Evolutionary conservation across 2,888 invertebrate species (phyloP).

Genomic region (Microctonus hyperodae): DNA sequence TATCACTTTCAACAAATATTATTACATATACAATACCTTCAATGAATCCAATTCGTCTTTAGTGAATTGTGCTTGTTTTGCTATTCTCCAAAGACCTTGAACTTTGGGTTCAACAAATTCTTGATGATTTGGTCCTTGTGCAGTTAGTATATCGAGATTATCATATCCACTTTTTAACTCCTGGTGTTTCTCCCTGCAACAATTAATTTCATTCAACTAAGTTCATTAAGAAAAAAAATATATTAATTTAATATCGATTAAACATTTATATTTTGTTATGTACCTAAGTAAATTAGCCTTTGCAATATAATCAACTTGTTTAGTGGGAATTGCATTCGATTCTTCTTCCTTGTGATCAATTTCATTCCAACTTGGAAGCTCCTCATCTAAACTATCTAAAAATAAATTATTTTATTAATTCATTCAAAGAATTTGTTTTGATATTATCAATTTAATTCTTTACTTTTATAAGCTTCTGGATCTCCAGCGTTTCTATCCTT

Average conservation of each 20-base stretch:
- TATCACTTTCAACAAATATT: neutral
- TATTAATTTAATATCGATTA: too few species aligned
- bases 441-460: slow-evolving; percentile 45
- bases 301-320: slow-evolving; percentile 71
- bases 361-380: slow-evolving; percentile 76
- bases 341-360: slow-evolving; percentile 68
- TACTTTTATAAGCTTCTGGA: slow-evolving; percentile 73
- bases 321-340: slow-evolving; percentile 64
- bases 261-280: too few species aligned
- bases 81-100: slow-evolving; percentile 86
- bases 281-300: slow-evolving; percentile 73
- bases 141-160: slow-evolving; percentile 75
- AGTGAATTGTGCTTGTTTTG: slow-evolving; percentile 80
- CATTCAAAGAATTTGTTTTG: neutral
- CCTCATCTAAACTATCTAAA: slow-evolving; percentile 76
- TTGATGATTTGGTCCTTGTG: slow-evolving; percentile 79
- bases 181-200: slow-evolving; percentile 73
- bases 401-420: slow-evolving; percentile 23
- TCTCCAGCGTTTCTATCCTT: slow-evolving; percentile 72
- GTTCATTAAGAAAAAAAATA: too few species aligned
- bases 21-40: slow-evolving; percentile 66
- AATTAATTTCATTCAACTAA: neutral
- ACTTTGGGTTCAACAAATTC: slow-evolving; percentile 93
- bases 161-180: slow-evolving; percentile 82
- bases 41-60: slow-evolving; percentile 83